A percentile compares a stretch with the other conserved stretches of the same genome.
Evolutionary conservation across 2,888 invertebrate species (phyloP).

Genomic region (Erpobdella octoculata): DNA sequence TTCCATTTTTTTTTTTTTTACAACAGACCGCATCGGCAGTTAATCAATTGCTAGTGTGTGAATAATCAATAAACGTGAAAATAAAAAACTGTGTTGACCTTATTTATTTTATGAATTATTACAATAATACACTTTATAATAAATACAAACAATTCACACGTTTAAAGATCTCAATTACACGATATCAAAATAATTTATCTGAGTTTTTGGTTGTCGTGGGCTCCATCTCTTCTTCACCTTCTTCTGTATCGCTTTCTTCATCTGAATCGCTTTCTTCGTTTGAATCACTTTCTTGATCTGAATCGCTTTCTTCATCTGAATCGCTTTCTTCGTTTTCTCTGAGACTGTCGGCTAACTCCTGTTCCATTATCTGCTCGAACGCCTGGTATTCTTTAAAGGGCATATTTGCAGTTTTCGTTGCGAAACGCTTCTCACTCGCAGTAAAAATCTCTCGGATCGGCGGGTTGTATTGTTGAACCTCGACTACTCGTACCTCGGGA

Average conservation of each 20-base stretch:
- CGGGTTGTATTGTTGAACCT: neutral
- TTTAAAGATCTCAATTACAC: too few species aligned
- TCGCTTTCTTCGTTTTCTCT: neutral
- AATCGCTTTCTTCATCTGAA: neutral
- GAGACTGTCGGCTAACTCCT: too few species aligned
- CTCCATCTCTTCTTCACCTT: neutral
- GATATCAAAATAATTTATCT: too few species aligned
- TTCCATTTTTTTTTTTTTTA: too few species aligned
- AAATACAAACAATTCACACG: too few species aligned
- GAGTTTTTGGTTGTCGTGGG: neutral
- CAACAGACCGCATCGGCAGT: too few species aligned
- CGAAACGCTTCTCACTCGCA: neutral
- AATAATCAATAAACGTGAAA: too few species aligned
- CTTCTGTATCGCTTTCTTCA: neutral
- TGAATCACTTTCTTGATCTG: neutral
- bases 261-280: neutral
- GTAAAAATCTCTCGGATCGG: neutral
- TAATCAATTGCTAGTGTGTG: too few species aligned
- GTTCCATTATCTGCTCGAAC: neutral
- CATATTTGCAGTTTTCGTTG: neutral
- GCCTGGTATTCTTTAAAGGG: neutral
- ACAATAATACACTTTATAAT: too few species aligned
- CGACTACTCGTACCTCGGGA: neutral
- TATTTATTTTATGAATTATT: too few species aligned
- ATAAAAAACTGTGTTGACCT: too few species aligned